Base-by-base conservation (phyloP, 2,113 vertebrate species). In the Tachysurus fulvidraco region DNA sequence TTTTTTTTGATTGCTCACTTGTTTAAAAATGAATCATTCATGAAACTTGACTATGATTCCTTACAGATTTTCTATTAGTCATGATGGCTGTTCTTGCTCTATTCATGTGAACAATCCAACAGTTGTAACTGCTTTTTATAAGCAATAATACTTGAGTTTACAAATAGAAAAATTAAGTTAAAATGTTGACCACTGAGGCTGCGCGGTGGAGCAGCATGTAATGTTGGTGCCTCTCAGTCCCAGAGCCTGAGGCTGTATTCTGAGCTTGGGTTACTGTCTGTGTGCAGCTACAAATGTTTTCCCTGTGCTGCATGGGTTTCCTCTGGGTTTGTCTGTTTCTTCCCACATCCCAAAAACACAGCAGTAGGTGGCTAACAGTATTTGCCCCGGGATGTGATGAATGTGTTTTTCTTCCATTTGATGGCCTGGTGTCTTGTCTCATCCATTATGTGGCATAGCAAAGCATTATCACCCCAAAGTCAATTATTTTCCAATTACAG, bases 11-110 rank as follows among this genome's bases (percentile, higher is more conserved):
- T 44, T 52, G 62, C n/a, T 81, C 21, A 13, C 73, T 86, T 71
- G 60, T 73, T 83, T 84, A 9, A 80, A 88, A 88, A 85, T 30
- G 69, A 46, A 65, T 88, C 44, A 65, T 77, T 82, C 67, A 88
- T 78, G 65, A 17, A 79, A 83, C 81, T 50, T 71, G 64, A 52
- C 67, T 77, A 41, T 78, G 80, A 86, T 84, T 77, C 64, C 44
- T 59, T 69, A 88, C 83, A 88, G 77, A 71, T 73, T 85, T 74
- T 81, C 44, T 69, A 17, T 74, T 57, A 74, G 52, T 74, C 65
- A 84, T 57, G n/a, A 74, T 84, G 57, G 55, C 55, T 44, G 78
- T 19, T 79, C 54, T 57, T 36, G 54, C 30, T 81, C 21, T 73
- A 46, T 59, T 60, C 28, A 25, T 52, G 44, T 54, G 25, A 83